These are phyloP conservation scores for Alexandromys fortis DNA, from an alignment of 2,113 vertebrate genomes.

Conservation along the genomic window DNA sequence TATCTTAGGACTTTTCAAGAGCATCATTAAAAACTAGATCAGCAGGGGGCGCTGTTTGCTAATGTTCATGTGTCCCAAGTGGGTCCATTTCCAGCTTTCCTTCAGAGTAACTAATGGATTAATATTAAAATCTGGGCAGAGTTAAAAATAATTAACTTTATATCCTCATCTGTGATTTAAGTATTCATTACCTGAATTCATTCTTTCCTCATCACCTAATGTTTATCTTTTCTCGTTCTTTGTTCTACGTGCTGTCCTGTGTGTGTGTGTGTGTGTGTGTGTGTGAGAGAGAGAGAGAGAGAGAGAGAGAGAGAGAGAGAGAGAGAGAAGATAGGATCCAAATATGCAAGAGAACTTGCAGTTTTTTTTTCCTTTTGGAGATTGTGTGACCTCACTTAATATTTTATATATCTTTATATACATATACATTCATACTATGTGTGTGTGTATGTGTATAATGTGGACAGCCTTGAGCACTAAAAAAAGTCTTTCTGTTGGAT, in stretches of 20 bases:
- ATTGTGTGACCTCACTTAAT: neutral
- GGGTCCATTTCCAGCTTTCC: neutral
- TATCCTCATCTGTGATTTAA: neutral
- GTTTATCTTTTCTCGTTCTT: neutral
- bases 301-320: no score
- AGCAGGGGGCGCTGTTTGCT: conserved; percentile 24
- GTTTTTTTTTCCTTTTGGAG: neutral
- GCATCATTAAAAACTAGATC: neutral
- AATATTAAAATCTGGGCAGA: neutral
- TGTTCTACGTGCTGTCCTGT: neutral
- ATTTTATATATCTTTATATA: neutral
- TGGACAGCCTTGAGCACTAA: neutral
- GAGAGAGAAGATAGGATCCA: neutral
- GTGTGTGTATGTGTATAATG: no score
- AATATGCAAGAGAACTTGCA: neutral
- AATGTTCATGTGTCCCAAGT: neutral
- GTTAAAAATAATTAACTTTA: neutral
- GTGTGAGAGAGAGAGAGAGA: no score
- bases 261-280: neutral
- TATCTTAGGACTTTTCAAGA: neutral
- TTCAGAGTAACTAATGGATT: neutral
- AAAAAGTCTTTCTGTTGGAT: neutral
- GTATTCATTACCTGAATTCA: neutral
- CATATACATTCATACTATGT: neutral
- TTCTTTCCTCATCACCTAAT: neutral